phyloP scores from a whole-genome alignment of 1,140 invertebrate species.

The Monomorium pharaonis region DNA sequence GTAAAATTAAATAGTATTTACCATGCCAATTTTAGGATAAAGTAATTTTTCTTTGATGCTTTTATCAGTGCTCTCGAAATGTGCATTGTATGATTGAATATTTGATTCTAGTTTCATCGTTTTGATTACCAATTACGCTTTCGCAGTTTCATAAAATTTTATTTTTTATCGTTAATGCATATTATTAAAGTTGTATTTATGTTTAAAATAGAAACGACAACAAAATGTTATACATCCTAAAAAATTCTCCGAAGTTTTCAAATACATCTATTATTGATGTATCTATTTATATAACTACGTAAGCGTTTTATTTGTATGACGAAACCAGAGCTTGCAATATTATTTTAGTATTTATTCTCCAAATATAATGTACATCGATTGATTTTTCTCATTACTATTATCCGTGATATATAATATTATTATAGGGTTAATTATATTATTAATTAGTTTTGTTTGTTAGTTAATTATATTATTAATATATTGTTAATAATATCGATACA shows the following conservation, averaged over 20 bases:
- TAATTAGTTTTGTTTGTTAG: no score
- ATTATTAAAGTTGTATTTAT: background rate
- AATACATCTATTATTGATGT: conserved; percentile 47
- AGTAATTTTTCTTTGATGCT: background rate
- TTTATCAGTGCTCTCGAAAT: background rate
- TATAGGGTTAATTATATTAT: no score
- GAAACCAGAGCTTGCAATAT: conserved; percentile 60
- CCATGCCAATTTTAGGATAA: conserved; percentile 8
- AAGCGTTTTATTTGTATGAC: conserved; percentile 50
- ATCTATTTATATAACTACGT: conserved; percentile 50
- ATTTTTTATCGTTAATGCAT: background rate
- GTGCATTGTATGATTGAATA: background rate
- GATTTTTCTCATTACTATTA: conserved; percentile 68
- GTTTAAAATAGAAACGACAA: background rate
- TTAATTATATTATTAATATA: no score
- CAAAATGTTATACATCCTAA: background rate
- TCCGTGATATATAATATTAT: conserved; percentile 55
- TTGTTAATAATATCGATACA: conserved; percentile 41
- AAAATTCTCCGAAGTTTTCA: background rate
- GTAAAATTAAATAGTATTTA: background rate
- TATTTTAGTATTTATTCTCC: conserved; percentile 76
- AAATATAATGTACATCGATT: conserved; percentile 65
- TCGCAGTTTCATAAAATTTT: background rate
- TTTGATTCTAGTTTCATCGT: conserved; percentile 17
- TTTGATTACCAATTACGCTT: background rate